Conservation (phyloP, 1,140 invertebrate genomes). For the Cecropterus lyciades region DNA sequence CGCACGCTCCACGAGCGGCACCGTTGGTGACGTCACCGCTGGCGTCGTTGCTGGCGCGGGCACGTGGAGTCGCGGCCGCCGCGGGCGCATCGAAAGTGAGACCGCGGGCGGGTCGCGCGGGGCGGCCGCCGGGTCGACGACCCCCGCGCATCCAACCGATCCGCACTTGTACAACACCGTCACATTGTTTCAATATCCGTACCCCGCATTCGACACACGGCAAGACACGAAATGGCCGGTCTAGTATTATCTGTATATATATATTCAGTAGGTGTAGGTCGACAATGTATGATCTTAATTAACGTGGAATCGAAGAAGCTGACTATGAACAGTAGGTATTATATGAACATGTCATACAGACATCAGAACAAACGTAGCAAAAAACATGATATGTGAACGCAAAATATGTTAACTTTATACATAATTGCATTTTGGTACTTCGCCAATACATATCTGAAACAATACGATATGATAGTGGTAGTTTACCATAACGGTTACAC, state of each 20-base stretch:
- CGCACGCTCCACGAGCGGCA: slow-evolving; percentile 57
- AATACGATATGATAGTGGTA: no score
- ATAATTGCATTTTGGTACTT: no score
- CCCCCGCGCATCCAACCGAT: slow-evolving; percentile 73
- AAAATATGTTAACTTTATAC: no score
- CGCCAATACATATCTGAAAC: no score
- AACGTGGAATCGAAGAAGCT: no score
- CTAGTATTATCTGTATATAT: background rate
- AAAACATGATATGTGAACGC: no score
- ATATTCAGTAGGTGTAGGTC: no score
- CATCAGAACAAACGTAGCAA: no score
- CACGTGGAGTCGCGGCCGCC: slow-evolving; percentile 73
- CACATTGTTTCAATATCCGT: slow-evolving; percentile 72
- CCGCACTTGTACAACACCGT: slow-evolving; percentile 74
- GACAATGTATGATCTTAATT: no score
- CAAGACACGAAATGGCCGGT: background rate
- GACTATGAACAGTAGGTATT: no score
- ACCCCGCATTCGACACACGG: slow-evolving; percentile 15
- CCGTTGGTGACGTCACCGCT: slow-evolving; percentile 74
- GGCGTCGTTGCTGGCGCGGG: slow-evolving; percentile 49
- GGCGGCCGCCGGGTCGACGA: slow-evolving; percentile 63
- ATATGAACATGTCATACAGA: no score
- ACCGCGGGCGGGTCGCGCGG: slow-evolving; percentile 52
- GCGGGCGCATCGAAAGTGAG: slow-evolving; percentile 82
- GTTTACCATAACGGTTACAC: no score